A percentile compares a stretch with the other conserved stretches of the same genome.
phyloP scores from a whole-genome alignment of 1,140 invertebrate genomes.

The Neodiprion pinetum region DNA sequence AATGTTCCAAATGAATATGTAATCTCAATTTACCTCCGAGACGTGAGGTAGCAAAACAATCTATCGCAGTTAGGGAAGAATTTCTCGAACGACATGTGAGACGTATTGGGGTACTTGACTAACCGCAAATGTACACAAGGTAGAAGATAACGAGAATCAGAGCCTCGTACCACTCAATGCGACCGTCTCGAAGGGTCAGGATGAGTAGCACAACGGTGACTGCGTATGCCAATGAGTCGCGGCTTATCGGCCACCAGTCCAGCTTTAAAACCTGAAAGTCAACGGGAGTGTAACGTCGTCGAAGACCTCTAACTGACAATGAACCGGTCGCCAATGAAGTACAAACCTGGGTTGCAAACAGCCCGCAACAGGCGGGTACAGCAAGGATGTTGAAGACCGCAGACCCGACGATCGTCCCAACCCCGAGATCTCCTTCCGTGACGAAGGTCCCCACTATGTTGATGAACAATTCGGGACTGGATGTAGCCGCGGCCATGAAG shows the following conservation, averaged over 20 bases:
- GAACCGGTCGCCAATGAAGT: neutral
- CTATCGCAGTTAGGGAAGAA: neutral
- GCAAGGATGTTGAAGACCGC: constrained; percentile 76
- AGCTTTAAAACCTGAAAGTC: constrained; percentile 64
- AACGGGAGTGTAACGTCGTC: neutral
- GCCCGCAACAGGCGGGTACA: constrained; percentile 71
- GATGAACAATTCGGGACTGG: constrained; percentile 69
- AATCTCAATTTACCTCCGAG: neutral
- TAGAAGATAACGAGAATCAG: constrained; percentile 64
- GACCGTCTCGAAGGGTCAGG: constrained; percentile 66
- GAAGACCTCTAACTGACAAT: constrained; percentile 1
- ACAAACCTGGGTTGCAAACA: constrained; percentile 67
- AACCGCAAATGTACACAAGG: constrained; percentile 65
- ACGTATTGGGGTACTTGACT: constrained; percentile 24
- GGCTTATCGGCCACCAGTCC: constrained; percentile 72
- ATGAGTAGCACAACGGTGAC: constrained; percentile 71
- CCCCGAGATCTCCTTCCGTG: constrained; percentile 68
- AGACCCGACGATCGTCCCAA: constrained; percentile 73
- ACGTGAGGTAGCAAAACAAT: neutral
- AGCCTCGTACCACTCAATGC: constrained; percentile 71
- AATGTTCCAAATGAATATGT: neutral
- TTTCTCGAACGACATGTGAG: neutral
- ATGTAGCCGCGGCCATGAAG: constrained; percentile 72
- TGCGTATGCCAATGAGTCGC: constrained; percentile 71
- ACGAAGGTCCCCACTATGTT: constrained; percentile 66